phyloP scores from a whole-genome alignment of 2,797 vertebrate genomes.

The Pangasius sanitwongsei region DNA sequence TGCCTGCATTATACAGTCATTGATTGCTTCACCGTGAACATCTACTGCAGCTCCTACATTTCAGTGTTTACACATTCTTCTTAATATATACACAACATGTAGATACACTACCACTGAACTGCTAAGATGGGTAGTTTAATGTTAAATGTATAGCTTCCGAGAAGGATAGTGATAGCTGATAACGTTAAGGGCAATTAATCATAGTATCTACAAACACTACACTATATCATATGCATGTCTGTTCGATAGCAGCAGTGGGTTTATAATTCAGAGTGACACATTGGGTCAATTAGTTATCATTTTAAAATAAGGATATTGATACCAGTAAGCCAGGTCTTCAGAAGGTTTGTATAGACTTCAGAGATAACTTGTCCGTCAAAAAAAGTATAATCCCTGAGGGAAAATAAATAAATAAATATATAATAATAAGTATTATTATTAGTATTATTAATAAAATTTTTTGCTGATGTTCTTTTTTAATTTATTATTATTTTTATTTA shows the following conservation, averaged over 20 bases:
- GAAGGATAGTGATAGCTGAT: constrained; percentile 33
- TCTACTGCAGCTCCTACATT: constrained; percentile 10
- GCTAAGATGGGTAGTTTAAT: constrained; percentile 30
- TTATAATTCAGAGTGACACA: constrained; percentile 45
- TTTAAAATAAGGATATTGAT: constrained; percentile 32
- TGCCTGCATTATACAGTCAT: constrained; percentile 5
- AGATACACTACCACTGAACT: not conserved
- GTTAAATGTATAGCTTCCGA: constrained; percentile 47
- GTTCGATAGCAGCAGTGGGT: constrained; percentile 21
- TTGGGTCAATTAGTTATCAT: constrained; percentile 52
- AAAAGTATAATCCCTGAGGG: constrained; percentile 52
- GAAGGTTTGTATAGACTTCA: constrained; percentile 54
- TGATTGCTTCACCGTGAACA: constrained; percentile 11
- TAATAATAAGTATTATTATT: not conserved
- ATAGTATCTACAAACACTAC: constrained; percentile 46
- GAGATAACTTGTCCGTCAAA: constrained; percentile 50
- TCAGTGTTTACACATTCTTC: constrained; percentile 26
- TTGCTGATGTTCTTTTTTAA: not conserved
- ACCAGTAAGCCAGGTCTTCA: constrained; percentile 39
- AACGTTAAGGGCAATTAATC: constrained; percentile 54
- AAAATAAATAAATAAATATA: constrained; percentile 27
- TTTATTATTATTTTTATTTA: not conserved
- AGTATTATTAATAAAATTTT: not conserved
- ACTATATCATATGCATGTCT: constrained; percentile 52
- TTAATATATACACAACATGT: not conserved